A percentile compares a stretch with the other conserved stretches of the same genome.
These are phyloP conservation scores for Mellilla xanthometata DNA, from an alignment of 2,888 invertebrate species.

Conservation along the genomic window DNA sequence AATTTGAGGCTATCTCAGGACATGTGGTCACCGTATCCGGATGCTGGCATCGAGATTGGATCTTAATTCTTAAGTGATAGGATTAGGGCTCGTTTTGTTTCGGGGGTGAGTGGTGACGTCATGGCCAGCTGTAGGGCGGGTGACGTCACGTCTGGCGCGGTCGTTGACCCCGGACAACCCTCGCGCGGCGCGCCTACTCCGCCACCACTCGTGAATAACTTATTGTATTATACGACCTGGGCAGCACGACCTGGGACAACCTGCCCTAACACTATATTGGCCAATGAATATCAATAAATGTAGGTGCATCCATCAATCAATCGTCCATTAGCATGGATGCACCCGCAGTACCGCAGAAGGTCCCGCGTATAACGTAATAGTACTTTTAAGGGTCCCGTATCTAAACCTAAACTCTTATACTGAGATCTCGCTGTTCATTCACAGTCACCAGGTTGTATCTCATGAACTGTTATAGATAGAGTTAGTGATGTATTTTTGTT, in stretches of 20 bases:
- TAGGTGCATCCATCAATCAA: no score
- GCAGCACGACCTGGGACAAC: constrained; percentile 73
- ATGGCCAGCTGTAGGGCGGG: constrained; percentile 78
- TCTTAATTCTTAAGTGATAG: constrained; percentile 59
- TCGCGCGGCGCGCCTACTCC: constrained; percentile 49
- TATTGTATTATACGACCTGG: constrained; percentile 57
- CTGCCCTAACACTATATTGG: constrained; percentile 34
- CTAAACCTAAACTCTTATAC: no score
- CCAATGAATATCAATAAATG: no score
- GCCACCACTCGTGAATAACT: constrained; percentile 69
- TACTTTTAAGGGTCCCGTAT: no score
- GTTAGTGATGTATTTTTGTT: no score
- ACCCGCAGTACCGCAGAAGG: no score
- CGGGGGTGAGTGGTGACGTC: constrained; percentile 68
- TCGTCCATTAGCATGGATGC: no score
- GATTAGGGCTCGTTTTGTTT: constrained; percentile 48
- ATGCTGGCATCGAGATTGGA: constrained; percentile 52
- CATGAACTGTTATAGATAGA: no score
- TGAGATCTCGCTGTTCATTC: no score
- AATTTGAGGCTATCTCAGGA: constrained; percentile 60
- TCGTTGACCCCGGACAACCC: constrained; percentile 68
- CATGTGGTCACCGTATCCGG: constrained; percentile 64
- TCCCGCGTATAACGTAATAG: no score
- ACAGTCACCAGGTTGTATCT: no score
- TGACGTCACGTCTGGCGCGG: constrained; percentile 74